Base-by-base conservation (phyloP, 2,113 vertebrate genomes). In the Crypturellus undulatus region DNA sequence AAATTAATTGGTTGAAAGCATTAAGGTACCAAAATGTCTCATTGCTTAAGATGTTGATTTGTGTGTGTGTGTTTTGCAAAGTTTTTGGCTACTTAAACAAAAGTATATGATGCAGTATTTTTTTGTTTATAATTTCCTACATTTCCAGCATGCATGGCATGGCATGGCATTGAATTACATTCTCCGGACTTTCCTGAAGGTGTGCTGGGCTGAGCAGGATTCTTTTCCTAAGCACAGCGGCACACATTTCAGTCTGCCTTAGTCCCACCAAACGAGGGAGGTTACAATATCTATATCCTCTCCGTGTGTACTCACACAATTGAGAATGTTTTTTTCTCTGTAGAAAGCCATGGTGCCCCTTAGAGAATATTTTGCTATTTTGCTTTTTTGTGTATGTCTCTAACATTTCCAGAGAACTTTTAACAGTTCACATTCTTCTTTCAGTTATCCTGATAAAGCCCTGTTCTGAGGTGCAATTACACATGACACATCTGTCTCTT, bases 401-500 rank as follows among this genome's bases (percentile, higher is more conserved):
- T 80, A 62, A 71, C 60, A 65, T 92, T 90, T 84, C 58, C 69
- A 79, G 36, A 68, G 67, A 79, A 59, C 70, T 92, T 87, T 64
- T 64, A 91, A 51, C 68, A 82, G 89, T 64, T 67, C 79, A 77
- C 90, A 54, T 90, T 94, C 67, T 70, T 7, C 71, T 79, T 70
- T 92, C 59, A 59, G 42, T 51, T 76, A 0, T 28, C 21, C 17
- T 92, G 42, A 84, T 52, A 83, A 87, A 80, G 32, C 24, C 32
- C 34, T 59, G 0, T 68, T 83, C 64, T 75, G 56, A 91, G 68
- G 22, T 56, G 7, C 47, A 63, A 26, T 85, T 87, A n/a, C 21
- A 3, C 5, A 1, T 87, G 58, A 84, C 73, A 38, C 62, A 84
- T 43, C 43, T 79, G 30, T 34, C 45, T 79, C 45, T 81, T 42